Evolutionary conservation across 2,888 invertebrate genomes (phyloP).

Genomic region (Macaria liturata): DNA sequence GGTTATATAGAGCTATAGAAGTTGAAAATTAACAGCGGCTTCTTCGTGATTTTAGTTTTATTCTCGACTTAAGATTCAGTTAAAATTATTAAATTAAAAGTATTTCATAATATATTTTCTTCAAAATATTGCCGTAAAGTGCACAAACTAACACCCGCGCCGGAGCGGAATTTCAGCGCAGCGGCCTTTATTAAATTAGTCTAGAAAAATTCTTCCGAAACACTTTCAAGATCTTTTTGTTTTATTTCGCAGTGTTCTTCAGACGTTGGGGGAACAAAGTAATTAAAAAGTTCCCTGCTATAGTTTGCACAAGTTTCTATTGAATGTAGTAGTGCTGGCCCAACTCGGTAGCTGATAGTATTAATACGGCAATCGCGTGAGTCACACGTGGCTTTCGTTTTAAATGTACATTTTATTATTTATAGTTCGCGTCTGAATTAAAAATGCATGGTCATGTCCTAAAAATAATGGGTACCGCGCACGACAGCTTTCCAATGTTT

Average conservation of each 20-base stretch:
- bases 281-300: conserved; percentile 59
- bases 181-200: conserved; percentile 34
- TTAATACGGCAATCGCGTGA: conserved; percentile 31
- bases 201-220: conserved; percentile 42
- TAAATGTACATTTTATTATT: conserved; percentile 47
- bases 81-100: background rate
- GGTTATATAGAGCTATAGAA: too few relatives aligned
- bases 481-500: conserved; percentile 24
- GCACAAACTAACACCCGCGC: conserved; percentile 26
- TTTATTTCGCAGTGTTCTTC: conserved; percentile 43
- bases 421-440: conserved; percentile 46
- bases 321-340: conserved; percentile 27
- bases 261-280: conserved; percentile 57
- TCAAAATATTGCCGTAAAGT: conserved; percentile 9
- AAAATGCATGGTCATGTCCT: conserved; percentile 51
- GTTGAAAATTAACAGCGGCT: too few relatives aligned
- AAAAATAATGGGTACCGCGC: conserved; percentile 43
- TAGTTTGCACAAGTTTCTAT: conserved; percentile 50
- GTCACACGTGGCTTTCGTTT: conserved; percentile 43
- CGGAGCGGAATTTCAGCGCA: conserved; percentile 29
- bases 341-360: conserved; percentile 30
- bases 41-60: too few relatives aligned
- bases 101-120: background rate
- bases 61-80: too few relatives aligned
- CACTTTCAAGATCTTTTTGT: conserved; percentile 45